Evolutionary conservation across 2,113 vertebrate species (phyloP).

Genomic region (Plecotus auritus): DNA sequence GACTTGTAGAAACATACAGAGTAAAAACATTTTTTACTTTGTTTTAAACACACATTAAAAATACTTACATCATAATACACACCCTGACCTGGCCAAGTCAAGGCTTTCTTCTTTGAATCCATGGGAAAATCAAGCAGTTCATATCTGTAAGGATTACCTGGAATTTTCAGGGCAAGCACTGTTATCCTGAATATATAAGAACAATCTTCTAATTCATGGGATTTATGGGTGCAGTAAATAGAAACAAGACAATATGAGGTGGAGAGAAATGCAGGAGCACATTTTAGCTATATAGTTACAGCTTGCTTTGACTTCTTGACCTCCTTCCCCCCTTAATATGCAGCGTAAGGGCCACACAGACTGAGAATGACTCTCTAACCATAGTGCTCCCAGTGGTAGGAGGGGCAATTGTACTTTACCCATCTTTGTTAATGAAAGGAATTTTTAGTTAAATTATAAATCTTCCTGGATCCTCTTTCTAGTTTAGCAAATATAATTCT

Average conservation of each 20-base stretch:
- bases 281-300: neutral
- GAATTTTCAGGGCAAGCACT: neutral
- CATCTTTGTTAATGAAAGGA: neutral
- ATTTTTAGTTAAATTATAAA: neutral
- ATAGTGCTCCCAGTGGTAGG: neutral
- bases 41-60: slow-evolving; percentile 24
- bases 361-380: neutral
- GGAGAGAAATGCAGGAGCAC: neutral
- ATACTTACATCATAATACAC: slow-evolving; percentile 80
- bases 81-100: slow-evolving; percentile 78
- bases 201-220: neutral
- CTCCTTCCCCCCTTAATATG: too few species aligned
- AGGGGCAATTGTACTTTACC: neutral
- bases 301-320: neutral
- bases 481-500: neutral
- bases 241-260: neutral
- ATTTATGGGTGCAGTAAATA: neutral
- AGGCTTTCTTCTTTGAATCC: slow-evolving; percentile 73
- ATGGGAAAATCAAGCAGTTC: slow-evolving; percentile 77
- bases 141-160: slow-evolving; percentile 83
- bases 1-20: neutral
- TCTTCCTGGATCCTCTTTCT: neutral
- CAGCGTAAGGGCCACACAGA: neutral
- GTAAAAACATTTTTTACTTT: slow-evolving; percentile 16
- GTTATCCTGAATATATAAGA: neutral